These are phyloP conservation scores for Lagria hirta DNA, from an alignment of 2,888 invertebrate species.

Conservation along the genomic window DNA sequence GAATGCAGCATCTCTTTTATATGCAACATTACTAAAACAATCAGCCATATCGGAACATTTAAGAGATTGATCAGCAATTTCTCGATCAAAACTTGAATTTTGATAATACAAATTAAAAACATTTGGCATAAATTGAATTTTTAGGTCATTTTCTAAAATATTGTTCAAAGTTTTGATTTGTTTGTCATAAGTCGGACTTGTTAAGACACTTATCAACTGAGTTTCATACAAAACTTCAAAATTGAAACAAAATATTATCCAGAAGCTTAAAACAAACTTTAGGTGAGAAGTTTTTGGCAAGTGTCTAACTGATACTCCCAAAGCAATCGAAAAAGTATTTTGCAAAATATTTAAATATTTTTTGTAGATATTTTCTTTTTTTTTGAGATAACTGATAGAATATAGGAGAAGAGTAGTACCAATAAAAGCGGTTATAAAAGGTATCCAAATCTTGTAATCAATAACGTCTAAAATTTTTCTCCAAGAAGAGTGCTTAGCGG, in stretches of 20 bases:
- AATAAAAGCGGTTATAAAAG: slow-evolving; percentile 8
- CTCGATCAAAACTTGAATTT: background rate
- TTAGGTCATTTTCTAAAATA: slow-evolving; percentile 17
- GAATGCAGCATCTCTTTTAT: slow-evolving; percentile 12
- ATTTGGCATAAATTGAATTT: slow-evolving; percentile 23
- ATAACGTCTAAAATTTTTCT: slow-evolving; percentile 28
- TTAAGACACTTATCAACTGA: slow-evolving; percentile 27
- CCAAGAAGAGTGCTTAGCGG: slow-evolving; percentile 36
- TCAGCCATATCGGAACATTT: slow-evolving; percentile 9
- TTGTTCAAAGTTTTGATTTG: slow-evolving; percentile 27
- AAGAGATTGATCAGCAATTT: background rate
- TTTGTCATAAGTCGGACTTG: slow-evolving; percentile 28
- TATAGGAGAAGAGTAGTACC: background rate
- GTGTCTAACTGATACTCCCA: slow-evolving; percentile 16
- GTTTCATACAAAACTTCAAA: slow-evolving; percentile 30
- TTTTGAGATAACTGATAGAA: background rate
- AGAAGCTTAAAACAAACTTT: slow-evolving; percentile 19
- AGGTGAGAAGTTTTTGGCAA: slow-evolving; percentile 17
- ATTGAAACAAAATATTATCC: slow-evolving; percentile 30
- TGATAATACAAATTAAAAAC: too few species aligned
- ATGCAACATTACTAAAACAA: slow-evolving; percentile 11
- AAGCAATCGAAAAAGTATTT: slow-evolving; percentile 15
- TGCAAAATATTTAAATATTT: slow-evolving; percentile 17
- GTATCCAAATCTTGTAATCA: slow-evolving; percentile 13
- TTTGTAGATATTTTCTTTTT: slow-evolving; percentile 12